Evolutionary conservation across 2,797 vertebrate species (phyloP), one percentile per base, ranked within the genome.

Genomic region (Rhadinocentrus ornatus): DNA sequence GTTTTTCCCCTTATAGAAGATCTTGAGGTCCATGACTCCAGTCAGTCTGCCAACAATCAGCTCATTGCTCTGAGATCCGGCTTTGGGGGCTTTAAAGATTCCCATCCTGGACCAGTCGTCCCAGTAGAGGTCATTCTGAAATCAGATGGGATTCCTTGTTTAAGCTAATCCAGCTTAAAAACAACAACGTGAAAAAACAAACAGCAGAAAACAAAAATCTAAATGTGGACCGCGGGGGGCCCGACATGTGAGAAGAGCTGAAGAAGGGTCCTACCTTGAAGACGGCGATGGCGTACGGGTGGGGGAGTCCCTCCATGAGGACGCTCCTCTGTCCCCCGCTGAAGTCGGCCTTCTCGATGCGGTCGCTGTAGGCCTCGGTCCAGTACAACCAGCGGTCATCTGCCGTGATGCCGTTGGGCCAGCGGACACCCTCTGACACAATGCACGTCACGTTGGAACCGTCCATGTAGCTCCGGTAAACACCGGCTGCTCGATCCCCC

Each of bases 81-180:
- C 89, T 80, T 99, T 99, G 1, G 96, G 94, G 16, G 97, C 97
- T 91, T 96, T 96, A 87, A 98, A 99, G 81, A 99, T 99, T 65
- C 98, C 97, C 91, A 98, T 96, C 85, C 95, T 95, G 1, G 97
- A 98, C 98, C 98, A 99, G 90, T 99, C 98, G 0, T 99, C 97
- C 98, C 98, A 99, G 93, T 99, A 99, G 81, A 99, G 94, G 53
- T 99, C 96, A 61, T 96, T 99, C 98, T 99, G 87, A 66, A 69
- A 73, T 64, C 27, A 77, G 34, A 24, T 29, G 6, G 6, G 12
- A 4, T 15, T 31, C 2, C 29, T 29, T 31, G 7, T 20, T 56
- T 31, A 34, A 34, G 3, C 32, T 6, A 34, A 8, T 34, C 32
- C 32, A 34, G 32, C 32, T 10, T 10, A 35, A 35, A 35, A 35